These are phyloP conservation scores for Rafetus swinhoei DNA, from an alignment of 2,113 vertebrate species.

Conservation along the genomic window DNA sequence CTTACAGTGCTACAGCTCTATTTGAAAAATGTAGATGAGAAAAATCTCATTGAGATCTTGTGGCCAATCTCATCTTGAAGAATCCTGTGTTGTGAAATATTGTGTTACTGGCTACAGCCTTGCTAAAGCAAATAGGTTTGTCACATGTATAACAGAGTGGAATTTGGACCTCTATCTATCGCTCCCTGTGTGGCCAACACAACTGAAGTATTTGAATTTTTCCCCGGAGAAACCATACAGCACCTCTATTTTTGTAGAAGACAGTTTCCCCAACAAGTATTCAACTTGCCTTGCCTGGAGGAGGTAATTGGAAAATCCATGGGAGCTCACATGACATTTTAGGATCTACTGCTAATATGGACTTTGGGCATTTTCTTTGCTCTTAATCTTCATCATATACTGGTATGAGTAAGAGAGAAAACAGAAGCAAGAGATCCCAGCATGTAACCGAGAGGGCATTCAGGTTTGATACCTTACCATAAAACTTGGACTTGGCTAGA, in stretches of 20 bases:
- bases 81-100: neutral
- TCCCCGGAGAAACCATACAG: no score
- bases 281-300: no score
- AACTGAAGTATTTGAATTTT: neutral
- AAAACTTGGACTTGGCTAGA: constrained; percentile 95
- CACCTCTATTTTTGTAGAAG: neutral
- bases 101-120: neutral
- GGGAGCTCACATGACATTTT: neutral
- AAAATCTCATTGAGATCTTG: neutral
- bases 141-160: neutral
- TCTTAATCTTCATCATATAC: neutral
- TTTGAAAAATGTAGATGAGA: neutral
- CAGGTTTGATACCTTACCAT: constrained; percentile 81
- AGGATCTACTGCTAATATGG: fast-evolving
- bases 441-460: neutral
- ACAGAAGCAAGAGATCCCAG: fast-evolving
- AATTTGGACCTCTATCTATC: neutral
- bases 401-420: neutral
- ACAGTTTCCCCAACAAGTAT: neutral
- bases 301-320: neutral
- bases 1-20: neutral
- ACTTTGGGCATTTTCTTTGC: neutral
- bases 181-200: neutral
- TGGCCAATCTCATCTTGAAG: neutral
- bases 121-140: neutral